Conservation (phyloP, 2,888 invertebrate species). For the Entomobrya proxima region DNA sequence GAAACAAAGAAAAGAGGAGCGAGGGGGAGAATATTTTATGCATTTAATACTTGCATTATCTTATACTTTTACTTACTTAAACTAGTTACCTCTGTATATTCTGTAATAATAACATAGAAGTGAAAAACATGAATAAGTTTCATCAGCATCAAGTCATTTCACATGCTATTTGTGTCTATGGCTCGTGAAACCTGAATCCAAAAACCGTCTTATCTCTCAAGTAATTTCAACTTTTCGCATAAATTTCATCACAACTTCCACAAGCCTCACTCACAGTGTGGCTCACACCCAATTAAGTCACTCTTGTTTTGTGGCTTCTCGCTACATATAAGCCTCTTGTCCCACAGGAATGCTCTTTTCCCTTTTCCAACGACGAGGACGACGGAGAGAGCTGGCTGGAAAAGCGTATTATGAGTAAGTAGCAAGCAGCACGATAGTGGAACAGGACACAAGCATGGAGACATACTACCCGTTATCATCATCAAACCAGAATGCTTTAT, state of each 20-base stretch:
- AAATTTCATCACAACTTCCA: slow-evolving; percentile 73
- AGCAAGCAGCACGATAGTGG: background rate
- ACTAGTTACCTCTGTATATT: slow-evolving; percentile 44
- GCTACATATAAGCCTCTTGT: slow-evolving; percentile 68
- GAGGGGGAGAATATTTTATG: slow-evolving; percentile 40
- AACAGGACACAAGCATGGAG: slow-evolving; percentile 13
- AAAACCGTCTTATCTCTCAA: slow-evolving; percentile 75
- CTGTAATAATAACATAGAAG: slow-evolving; percentile 52
- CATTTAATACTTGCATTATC: slow-evolving; percentile 36
- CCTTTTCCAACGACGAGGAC: background rate
- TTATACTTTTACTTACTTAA: slow-evolving; percentile 28
- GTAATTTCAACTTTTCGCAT: slow-evolving; percentile 76
- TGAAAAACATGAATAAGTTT: slow-evolving; percentile 67
- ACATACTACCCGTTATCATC: slow-evolving; percentile 24
- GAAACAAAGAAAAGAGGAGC: slow-evolving; percentile 40
- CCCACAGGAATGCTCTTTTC: slow-evolving; percentile 69
- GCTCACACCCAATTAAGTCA: slow-evolving; percentile 75
- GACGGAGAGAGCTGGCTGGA: background rate
- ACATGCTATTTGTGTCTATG: slow-evolving; percentile 72
- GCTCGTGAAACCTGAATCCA: slow-evolving; percentile 72
- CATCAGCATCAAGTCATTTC: slow-evolving; percentile 71
- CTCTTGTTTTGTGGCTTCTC: slow-evolving; percentile 75
- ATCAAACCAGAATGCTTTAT: slow-evolving; percentile 3
- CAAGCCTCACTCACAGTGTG: slow-evolving; percentile 67
- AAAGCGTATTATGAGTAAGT: slow-evolving; percentile 33